Evolutionary conservation across 2,888 invertebrate species (phyloP).

Genomic region (Calliopum simillimum): DNA sequence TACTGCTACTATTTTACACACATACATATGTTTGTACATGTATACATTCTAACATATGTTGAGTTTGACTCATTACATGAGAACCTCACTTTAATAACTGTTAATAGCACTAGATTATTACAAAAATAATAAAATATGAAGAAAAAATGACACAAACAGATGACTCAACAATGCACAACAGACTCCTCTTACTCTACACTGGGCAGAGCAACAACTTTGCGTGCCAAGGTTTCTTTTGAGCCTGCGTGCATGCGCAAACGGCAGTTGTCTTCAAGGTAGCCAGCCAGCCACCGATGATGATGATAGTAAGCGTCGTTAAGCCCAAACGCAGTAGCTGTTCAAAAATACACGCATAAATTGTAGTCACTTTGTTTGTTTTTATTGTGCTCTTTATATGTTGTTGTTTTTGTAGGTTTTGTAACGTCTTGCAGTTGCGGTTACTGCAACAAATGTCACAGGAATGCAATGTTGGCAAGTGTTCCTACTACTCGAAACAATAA

Average conservation of each 20-base stretch:
- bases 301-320: neutral
- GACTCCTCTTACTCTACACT: too few species aligned
- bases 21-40: neutral
- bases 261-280: conserved; percentile 62
- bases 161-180: neutral
- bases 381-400: neutral
- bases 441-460: conserved; percentile 31
- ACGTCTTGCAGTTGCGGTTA: conserved; percentile 20
- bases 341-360: conserved; percentile 10
- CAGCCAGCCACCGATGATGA: neutral
- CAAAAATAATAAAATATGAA: too few species aligned
- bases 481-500: neutral
- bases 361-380: neutral
- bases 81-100: conserved; percentile 30
- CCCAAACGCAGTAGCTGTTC: neutral
- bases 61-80: conserved; percentile 30
- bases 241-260: conserved; percentile 53
- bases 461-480: too few species aligned
- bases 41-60: conserved; percentile 22
- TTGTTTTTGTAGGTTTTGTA: neutral
- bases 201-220: conserved; percentile 10
- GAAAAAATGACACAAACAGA: neutral
- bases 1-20: neutral
- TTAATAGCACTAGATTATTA: conserved; percentile 19
- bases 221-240: conserved; percentile 11